Evolutionary conservation across 2,113 vertebrate species (phyloP), one percentile per base, ranked within the genome.

Genomic region (Scatophagus argus): DNA sequence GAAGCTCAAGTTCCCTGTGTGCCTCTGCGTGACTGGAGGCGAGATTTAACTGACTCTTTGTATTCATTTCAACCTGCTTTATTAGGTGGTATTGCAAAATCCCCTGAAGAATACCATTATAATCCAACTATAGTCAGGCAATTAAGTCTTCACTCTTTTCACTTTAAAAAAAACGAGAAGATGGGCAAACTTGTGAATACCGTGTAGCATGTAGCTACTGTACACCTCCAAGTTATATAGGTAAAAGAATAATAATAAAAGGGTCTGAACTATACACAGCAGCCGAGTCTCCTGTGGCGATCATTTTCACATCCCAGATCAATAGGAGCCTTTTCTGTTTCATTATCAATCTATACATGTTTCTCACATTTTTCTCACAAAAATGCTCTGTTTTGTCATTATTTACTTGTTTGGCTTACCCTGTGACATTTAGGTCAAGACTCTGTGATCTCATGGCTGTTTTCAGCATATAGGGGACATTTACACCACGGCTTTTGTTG

Each of bases 1-100:
- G 95, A 96, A 96, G 96, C 93, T 98, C 94, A 87, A 79, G 91
- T 98, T 98, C 95, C 96, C 90, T 0, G 75, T 79, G 91, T 71
- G 88, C 90, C 95, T 88, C 89, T 74, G 89, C 90, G 74, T 79
- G 77, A 87, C 90, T 89, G 83, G 81, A 1, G 89, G 89, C 93
- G 56, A 92, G 82, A 87, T 88, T 88, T 84, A 87, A 85, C 60
- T 74, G 83, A 77, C 89, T 92, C 81, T 82, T 82, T 84, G 87
- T 90, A 94, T 88, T 93, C 82, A 65, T 95, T 95, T 91, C 94
- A 83, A 79, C 79, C 88, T 83, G 67, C 82, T 86, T 89, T 88
- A 88, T 77, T 34, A 76, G 65, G 44, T 39, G 49, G 69, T 85
- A 74, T 71, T 81, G 82, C 83, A 52, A 83, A 88, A 83, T 87